Percentiles rank a stretch among this genome's conserved stretches.
phyloP scores from a whole-genome alignment of 2,797 vertebrate genomes.

The Poeciliopsis turneri region DNA sequence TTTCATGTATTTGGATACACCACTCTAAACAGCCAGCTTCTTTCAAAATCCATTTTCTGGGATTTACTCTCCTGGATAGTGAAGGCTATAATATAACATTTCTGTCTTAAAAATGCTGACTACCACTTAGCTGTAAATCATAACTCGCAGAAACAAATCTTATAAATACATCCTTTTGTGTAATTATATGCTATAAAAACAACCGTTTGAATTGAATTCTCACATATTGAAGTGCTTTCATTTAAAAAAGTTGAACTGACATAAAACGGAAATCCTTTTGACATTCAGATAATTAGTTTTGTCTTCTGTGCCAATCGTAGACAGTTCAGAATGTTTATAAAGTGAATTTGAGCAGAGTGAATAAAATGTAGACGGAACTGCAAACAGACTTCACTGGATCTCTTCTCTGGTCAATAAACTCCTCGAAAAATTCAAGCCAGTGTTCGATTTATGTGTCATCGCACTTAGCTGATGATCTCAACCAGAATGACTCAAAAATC shows the following conservation, averaged over 20 bases:
- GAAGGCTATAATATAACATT: background rate
- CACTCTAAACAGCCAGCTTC: background rate
- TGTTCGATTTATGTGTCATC: slow-evolving; percentile 44
- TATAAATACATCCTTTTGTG: background rate
- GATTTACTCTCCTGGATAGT: background rate
- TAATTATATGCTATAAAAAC: background rate
- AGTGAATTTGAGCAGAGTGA: slow-evolving; percentile 34
- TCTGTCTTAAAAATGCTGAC: background rate
- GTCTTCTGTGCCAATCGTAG: background rate
- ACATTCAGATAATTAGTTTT: background rate
- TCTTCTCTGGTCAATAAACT: slow-evolving; percentile 36
- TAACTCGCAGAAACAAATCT: background rate
- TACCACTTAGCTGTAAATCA: background rate
- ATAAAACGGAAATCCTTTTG: background rate
- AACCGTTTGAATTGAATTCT: background rate
- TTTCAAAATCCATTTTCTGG: background rate
- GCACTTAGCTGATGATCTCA: slow-evolving; percentile 63
- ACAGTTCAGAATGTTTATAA: background rate
- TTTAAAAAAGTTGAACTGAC: background rate
- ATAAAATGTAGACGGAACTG: slow-evolving; percentile 26
- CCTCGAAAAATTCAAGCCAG: slow-evolving; percentile 38
- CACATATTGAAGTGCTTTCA: background rate
- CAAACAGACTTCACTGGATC: slow-evolving; percentile 13
- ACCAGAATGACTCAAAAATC: slow-evolving; percentile 61
- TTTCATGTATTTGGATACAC: background rate